phyloP scores from a whole-genome alignment of 1,140 invertebrate species.

The Diuraphis noxia region DNA sequence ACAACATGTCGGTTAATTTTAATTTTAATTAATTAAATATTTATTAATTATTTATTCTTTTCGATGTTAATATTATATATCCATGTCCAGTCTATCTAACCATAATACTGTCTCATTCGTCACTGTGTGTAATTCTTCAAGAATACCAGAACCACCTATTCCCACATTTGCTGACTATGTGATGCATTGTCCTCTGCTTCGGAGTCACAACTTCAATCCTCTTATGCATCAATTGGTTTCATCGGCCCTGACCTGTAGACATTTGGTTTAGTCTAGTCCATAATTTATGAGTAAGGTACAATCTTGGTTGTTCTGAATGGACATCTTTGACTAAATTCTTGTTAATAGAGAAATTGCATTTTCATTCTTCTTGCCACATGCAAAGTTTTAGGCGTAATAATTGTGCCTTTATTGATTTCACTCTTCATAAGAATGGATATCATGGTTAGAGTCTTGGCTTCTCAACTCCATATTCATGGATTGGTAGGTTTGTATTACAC shows the following conservation, averaged over 20 bases:
- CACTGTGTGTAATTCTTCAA: too few species aligned
- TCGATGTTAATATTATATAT: too few species aligned
- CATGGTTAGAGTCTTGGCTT: background rate
- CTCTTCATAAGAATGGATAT: background rate
- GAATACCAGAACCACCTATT: too few species aligned
- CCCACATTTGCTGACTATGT: background rate
- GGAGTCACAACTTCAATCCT: background rate
- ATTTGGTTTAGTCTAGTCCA: background rate
- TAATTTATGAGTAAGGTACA: background rate
- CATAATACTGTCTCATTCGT: too few species aligned
- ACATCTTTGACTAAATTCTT: background rate
- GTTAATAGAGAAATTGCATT: background rate
- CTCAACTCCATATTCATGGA: constrained; percentile 4
- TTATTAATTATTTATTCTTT: too few species aligned
- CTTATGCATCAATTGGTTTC: background rate
- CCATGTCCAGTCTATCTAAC: too few species aligned
- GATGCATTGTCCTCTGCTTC: constrained; percentile 8
- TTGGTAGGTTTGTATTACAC: too few species aligned
- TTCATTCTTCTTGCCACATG: background rate
- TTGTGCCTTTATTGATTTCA: constrained; percentile 13
- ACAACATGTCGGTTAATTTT: too few species aligned
- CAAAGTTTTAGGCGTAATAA: too few species aligned
- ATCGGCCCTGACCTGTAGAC: background rate
- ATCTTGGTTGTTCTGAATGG: background rate
- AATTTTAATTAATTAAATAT: too few species aligned